These are phyloP conservation scores for Enteromius radiatus DNA, from an alignment of 2,797 vertebrate genomes.

Conservation along the genomic window DNA sequence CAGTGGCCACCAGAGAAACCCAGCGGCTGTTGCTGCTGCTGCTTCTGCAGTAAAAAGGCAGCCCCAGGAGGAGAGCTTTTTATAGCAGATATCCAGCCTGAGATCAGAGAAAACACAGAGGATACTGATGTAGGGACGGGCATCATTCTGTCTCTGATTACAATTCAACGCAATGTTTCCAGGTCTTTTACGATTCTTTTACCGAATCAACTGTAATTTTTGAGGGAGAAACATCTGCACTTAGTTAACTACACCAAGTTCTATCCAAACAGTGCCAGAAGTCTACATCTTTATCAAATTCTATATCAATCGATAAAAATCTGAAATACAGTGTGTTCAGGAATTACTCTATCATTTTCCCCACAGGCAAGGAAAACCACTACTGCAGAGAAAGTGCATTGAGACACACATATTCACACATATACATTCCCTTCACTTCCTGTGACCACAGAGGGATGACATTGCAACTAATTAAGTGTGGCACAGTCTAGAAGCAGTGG, in stretches of 20 bases:
- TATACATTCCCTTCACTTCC: slow-evolving; percentile 23
- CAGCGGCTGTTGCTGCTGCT: slow-evolving; percentile 34
- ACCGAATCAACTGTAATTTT: not conserved
- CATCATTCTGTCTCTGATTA: not conserved
- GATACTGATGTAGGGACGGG: not conserved
- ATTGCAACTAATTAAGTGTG: slow-evolving; percentile 50
- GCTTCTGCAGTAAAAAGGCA: slow-evolving; percentile 23
- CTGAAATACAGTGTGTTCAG: slow-evolving; percentile 29
- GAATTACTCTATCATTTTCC: slow-evolving; percentile 50
- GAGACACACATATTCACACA: slow-evolving; percentile 38
- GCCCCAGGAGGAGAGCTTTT: slow-evolving; percentile 39
- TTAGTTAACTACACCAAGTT: not conserved
- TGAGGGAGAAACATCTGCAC: not conserved
- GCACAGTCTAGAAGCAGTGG: slow-evolving; percentile 37
- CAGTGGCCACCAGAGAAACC: slow-evolving; percentile 50
- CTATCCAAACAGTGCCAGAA: not conserved
- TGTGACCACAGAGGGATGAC: slow-evolving; percentile 27
- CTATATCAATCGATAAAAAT: not conserved
- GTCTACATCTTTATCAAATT: not conserved
- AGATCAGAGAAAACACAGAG: slow-evolving; percentile 33
- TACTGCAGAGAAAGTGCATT: slow-evolving; percentile 26
- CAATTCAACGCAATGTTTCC: not conserved
- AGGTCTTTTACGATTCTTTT: not conserved
- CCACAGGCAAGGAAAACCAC: slow-evolving; percentile 38
- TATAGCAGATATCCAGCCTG: slow-evolving; percentile 35